Percentiles rank a stretch among this genome's conserved stretches.
These are phyloP conservation scores for Nymphalis urticae DNA, from an alignment of 2,888 invertebrate genomes.

Conservation along the genomic window DNA sequence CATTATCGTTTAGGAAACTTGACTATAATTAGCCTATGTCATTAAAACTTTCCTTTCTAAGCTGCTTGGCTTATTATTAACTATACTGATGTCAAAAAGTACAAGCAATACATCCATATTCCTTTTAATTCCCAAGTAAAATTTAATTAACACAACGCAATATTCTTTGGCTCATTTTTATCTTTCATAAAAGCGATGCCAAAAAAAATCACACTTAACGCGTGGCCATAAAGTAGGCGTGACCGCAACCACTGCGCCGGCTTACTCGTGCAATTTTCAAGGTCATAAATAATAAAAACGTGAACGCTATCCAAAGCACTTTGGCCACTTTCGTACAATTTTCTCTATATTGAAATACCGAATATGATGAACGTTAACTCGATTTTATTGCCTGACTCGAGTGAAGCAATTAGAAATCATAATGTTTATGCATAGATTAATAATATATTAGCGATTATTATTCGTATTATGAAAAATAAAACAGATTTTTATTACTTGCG, in stretches of 20 bases:
- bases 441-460: neutral
- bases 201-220: constrained; percentile 67
- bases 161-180: constrained; percentile 6
- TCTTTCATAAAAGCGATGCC: constrained; percentile 47
- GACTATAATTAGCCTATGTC: too few relatives aligned
- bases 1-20: too few relatives aligned
- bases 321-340: constrained; percentile 77
- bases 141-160: constrained; percentile 4
- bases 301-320: constrained; percentile 77
- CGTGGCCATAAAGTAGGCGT: constrained; percentile 75
- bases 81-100: too few relatives aligned
- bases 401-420: constrained; percentile 1
- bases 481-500: constrained; percentile 16
- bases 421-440: neutral
- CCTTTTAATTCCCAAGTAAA: neutral
- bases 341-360: constrained; percentile 67
- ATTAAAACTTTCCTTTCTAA: too few relatives aligned
- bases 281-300: constrained; percentile 79
- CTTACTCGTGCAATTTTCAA: constrained; percentile 80
- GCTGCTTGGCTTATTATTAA: too few relatives aligned
- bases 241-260: constrained; percentile 75
- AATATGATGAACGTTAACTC: constrained; percentile 46
- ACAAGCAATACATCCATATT: too few relatives aligned
- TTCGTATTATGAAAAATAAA: neutral
- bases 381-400: constrained; percentile 6